Conservation (phyloP, 2,113 vertebrate genomes). For the Ammodytes marinus region DNA sequence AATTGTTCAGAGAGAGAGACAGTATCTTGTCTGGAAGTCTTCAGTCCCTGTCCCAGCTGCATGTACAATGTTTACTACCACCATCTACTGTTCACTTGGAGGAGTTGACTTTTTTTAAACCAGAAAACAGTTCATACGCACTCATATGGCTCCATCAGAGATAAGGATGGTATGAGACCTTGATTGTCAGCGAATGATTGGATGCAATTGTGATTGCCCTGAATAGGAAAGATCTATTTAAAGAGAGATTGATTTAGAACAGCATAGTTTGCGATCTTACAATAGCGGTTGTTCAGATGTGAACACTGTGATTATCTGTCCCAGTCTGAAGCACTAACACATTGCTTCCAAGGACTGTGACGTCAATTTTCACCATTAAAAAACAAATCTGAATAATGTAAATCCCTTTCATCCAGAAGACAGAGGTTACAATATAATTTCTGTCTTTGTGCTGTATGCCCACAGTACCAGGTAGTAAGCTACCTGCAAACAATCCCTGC, state of each 20-base stretch:
- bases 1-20: not conserved
- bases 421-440: not conserved
- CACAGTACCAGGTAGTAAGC: not conserved
- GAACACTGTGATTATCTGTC: constrained; percentile 53
- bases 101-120: constrained; percentile 63
- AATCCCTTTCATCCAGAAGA: constrained; percentile 6
- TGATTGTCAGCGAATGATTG: not conserved
- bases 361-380: constrained; percentile 16
- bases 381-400: constrained; percentile 9
- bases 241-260: not conserved
- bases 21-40: constrained; percentile 10
- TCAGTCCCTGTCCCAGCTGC: constrained; percentile 2
- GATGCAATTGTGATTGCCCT: not conserved
- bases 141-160: not conserved
- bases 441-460: not conserved
- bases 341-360: constrained; percentile 19
- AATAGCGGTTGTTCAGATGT: not conserved
- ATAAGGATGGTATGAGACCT: not conserved
- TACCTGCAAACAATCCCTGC: not conserved
- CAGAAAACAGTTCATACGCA: not conserved
- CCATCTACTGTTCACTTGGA: constrained; percentile 86
- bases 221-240: not conserved
- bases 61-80: constrained; percentile 84
- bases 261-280: not conserved
- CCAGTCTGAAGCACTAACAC: constrained; percentile 29